Conservation (phyloP, 1,140 invertebrate genomes). For the Lamellibrachia luymesi region DNA sequence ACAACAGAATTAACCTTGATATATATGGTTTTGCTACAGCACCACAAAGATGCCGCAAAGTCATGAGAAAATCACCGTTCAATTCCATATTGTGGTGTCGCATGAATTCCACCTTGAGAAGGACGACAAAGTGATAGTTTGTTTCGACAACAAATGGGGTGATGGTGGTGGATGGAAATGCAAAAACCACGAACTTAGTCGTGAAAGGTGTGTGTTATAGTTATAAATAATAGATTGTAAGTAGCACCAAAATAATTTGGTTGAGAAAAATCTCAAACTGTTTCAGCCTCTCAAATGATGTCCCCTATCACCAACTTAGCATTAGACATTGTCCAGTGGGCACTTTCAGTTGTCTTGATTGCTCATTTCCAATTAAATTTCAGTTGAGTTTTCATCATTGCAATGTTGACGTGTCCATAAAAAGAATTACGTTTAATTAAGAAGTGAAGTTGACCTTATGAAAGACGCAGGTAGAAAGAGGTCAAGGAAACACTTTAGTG, state of each 20-base stretch:
- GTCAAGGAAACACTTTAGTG: too few species aligned
- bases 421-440: too few species aligned
- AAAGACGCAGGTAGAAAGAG: too few species aligned
- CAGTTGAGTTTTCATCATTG: too few species aligned
- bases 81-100: neutral
- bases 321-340: too few species aligned
- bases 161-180: neutral
- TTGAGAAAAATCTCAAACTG: too few species aligned
- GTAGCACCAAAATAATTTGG: neutral
- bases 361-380: too few species aligned
- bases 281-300: too few species aligned
- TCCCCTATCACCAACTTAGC: too few species aligned
- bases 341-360: too few species aligned
- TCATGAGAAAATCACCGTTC: neutral
- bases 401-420: too few species aligned
- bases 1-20: neutral
- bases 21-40: neutral
- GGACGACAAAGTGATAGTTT: neutral
- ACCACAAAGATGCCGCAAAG: neutral
- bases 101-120: neutral
- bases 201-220: neutral
- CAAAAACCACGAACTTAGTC: neutral
- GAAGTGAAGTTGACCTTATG: too few species aligned
- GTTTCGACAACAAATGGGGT: neutral
- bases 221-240: neutral